phyloP scores from a whole-genome alignment of 2,113 vertebrate genomes.

The Clarias batrachus region DNA sequence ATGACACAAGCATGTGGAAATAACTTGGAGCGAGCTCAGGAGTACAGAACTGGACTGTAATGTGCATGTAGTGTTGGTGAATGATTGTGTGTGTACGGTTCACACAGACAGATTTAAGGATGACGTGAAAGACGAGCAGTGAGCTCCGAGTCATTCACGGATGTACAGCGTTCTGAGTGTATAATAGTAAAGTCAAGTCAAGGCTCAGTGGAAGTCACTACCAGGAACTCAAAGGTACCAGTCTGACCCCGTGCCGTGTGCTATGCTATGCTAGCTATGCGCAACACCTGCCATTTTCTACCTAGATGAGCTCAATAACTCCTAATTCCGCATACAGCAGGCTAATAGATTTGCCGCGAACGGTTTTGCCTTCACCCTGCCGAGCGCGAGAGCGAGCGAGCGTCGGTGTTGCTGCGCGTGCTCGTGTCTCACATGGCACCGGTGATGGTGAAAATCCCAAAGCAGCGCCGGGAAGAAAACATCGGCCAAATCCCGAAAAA shows the following conservation, averaged over 20 bases:
- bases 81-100: too few species aligned
- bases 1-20: too few species aligned
- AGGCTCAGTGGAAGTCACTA: too few species aligned
- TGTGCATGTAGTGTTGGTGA: too few species aligned
- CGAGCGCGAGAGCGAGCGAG: neutral
- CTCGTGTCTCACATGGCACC: constrained; percentile 13
- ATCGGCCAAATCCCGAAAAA: constrained; percentile 48
- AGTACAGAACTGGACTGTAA: too few species aligned
- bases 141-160: too few species aligned
- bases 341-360: neutral
- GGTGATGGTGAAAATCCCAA: constrained; percentile 26
- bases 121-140: too few species aligned
- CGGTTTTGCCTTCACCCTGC: neutral
- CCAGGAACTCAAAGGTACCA: neutral
- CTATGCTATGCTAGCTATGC: neutral
- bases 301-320: constrained; percentile 23
- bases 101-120: too few species aligned
- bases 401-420: neutral
- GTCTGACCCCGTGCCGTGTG: neutral
- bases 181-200: too few species aligned
- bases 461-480: neutral
- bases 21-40: too few species aligned
- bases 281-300: neutral
- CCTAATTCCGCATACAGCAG: neutral
- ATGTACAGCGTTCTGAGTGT: too few species aligned